Percentiles rank a stretch among this genome's conserved stretches.
Evolutionary conservation across 2,888 invertebrate genomes (phyloP).

Genomic region (Platycheirus albimanus): DNA sequence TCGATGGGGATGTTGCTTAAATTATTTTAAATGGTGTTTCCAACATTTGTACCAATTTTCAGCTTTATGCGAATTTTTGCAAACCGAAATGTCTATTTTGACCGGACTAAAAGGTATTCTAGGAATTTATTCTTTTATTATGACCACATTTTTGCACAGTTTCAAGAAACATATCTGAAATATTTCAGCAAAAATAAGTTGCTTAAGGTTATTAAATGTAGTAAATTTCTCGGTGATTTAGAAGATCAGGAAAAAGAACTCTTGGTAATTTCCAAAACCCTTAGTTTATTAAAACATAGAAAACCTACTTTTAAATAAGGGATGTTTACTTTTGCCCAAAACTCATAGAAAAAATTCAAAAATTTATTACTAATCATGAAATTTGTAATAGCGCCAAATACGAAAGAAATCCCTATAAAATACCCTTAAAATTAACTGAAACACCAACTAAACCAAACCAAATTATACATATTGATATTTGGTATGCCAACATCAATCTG

Average conservation of each 20-base stretch:
- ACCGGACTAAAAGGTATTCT: constrained; percentile 43
- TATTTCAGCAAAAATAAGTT: constrained; percentile 10
- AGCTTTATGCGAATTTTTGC: too few species aligned
- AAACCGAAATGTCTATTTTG: too few species aligned
- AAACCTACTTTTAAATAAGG: constrained; percentile 12
- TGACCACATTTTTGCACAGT: constrained; percentile 34
- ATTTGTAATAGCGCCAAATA: constrained; percentile 47
- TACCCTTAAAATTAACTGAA: constrained; percentile 29
- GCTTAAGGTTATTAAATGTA: not conserved
- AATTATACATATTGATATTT: constrained; percentile 26
- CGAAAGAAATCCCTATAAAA: constrained; percentile 47
- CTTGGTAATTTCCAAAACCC: constrained; percentile 1
- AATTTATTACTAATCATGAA: constrained; percentile 49
- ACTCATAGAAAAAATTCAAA: constrained; percentile 16
- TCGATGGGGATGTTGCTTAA: too few species aligned
- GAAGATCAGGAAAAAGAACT: too few species aligned
- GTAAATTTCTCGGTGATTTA: not conserved
- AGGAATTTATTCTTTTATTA: constrained; percentile 28
- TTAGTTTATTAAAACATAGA: constrained; percentile 6
- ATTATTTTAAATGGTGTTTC: too few species aligned
- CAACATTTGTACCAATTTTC: too few species aligned
- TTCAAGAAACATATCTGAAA: constrained; percentile 30
- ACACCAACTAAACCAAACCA: constrained; percentile 39
- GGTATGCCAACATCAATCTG: constrained; percentile 23
- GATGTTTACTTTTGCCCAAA: constrained; percentile 4